These are phyloP conservation scores for Petromus typicus DNA, from an alignment of 2,113 vertebrate genomes.

Conservation along the genomic window DNA sequence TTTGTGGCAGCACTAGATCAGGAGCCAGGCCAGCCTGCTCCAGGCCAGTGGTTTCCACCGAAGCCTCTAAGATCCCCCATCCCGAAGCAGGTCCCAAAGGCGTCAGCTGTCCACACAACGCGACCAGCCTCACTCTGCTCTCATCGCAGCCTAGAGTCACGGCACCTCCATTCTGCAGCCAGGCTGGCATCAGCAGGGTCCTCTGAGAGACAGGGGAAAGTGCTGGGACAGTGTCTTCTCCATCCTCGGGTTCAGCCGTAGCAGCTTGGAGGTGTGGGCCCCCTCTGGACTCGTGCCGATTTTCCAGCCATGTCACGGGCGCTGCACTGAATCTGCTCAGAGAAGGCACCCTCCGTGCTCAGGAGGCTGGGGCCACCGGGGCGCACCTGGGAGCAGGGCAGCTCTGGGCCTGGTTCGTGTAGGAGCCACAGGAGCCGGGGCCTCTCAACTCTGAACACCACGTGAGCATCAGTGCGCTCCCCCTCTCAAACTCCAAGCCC, in stretches of 20 bases:
- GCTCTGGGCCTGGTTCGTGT: neutral
- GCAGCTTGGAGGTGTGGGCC: neutral
- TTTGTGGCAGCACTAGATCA: rapidly evolving
- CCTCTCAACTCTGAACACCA: neutral
- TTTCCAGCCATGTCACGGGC: neutral
- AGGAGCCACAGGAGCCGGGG: too few species aligned
- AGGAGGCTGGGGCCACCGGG: neutral
- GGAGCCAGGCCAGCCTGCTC: too few species aligned
- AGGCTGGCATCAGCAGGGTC: rapidly evolving
- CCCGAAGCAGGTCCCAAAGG: neutral
- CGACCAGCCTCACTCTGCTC: rapidly evolving
- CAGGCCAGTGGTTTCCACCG: neutral
- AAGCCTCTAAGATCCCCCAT: too few species aligned
- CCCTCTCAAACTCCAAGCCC: neutral
- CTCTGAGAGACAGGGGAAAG: neutral
- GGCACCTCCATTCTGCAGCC: neutral
- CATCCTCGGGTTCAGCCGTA: neutral
- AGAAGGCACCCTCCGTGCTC: neutral
- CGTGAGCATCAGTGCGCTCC: neutral
- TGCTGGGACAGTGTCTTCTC: neutral
- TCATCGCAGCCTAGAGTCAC: neutral
- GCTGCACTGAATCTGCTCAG: neutral
- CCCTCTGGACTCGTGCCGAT: rapidly evolving
- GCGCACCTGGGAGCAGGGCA: rapidly evolving
- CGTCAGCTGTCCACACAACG: rapidly evolving